Evolutionary conservation across 2,888 invertebrate genomes (phyloP), one percentile per base, ranked within the genome.

Genomic region (Drosophila niveifrons): DNA sequence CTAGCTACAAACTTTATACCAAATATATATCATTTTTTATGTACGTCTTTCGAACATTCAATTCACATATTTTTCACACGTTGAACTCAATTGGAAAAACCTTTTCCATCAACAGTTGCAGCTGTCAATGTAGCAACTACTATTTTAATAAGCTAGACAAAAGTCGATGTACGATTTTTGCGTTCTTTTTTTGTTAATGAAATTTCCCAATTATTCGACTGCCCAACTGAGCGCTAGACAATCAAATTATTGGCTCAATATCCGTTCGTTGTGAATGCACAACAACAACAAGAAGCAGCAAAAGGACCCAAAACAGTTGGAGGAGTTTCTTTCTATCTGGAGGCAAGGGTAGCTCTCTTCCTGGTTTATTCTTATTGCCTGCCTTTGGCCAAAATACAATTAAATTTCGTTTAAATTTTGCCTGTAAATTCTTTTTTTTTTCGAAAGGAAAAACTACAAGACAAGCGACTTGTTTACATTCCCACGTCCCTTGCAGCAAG

Each of bases 231-330:
- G 66, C 34, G 39, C 29, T 51, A 78, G 72, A 88, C 89, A 86
- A 90, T 78, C 87, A 76, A 86, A 76, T 83, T 83, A 90, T 88
- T 86, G 87, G 75, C 72, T 83, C 89, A 86, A 90, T 86, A 82
- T 89, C 86, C 86, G 80, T 29, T 75, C 34, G 18, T 15, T 41
- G 28, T 36, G 41, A 61, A 34, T 61, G 10, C 31, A 56, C 55
- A 52, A 53, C 15, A 36, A n/a, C 8, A 10, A 18, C 4, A 23
- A 23, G 17, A 17, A 17, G 2, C 2, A 17, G 15, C 4, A 43
- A 41, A 36, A 39, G 65, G 48, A 70, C 56, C 61, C 75, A 64
- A 67, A 52, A 64, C 23, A 67, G 56, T 23, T 44, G 17, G n/a
- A 17, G 36, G n/a, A 61, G 52, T 41, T 57, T 23, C 53, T 52